Evolutionary conservation across 2,797 vertebrate genomes (phyloP).

Genomic region (Adrianichthys oophorus): DNA sequence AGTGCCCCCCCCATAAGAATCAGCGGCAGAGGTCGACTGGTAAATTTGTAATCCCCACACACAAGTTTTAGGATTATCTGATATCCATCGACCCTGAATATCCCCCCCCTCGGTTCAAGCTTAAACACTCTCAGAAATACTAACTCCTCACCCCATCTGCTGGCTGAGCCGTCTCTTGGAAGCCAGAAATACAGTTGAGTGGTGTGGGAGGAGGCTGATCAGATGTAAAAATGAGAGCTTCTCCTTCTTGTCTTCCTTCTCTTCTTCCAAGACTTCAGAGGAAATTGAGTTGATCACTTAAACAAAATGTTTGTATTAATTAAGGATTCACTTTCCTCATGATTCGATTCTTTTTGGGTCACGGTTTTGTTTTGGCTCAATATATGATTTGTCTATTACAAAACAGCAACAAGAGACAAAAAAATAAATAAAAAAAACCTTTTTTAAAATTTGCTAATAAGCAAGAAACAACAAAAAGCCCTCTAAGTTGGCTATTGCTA

Average conservation of each 20-base stretch:
- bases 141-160: constrained; percentile 70
- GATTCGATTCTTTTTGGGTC: no score
- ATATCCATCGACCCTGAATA: constrained; percentile 71
- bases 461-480: no score
- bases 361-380: no score
- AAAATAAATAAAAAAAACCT: no score
- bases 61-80: constrained; percentile 68
- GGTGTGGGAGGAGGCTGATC: constrained; percentile 10
- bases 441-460: no score
- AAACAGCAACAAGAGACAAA: no score
- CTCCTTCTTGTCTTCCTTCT: not conserved
- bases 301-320: not conserved
- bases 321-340: not conserved
- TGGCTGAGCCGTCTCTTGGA: constrained; percentile 47
- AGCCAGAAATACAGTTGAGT: constrained; percentile 28
- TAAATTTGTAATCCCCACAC: constrained; percentile 75
- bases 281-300: not conserved
- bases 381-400: no score
- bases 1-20: constrained; percentile 62
- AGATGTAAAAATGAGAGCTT: constrained; percentile 14
- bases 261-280: not conserved
- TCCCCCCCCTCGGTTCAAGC: constrained; percentile 47
- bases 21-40: constrained; percentile 71
- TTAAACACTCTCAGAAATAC: constrained; percentile 68
- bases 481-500: no score